Evolutionary conservation across 2,888 invertebrate genomes (phyloP).

Genomic region (Parnassius apollo): DNA sequence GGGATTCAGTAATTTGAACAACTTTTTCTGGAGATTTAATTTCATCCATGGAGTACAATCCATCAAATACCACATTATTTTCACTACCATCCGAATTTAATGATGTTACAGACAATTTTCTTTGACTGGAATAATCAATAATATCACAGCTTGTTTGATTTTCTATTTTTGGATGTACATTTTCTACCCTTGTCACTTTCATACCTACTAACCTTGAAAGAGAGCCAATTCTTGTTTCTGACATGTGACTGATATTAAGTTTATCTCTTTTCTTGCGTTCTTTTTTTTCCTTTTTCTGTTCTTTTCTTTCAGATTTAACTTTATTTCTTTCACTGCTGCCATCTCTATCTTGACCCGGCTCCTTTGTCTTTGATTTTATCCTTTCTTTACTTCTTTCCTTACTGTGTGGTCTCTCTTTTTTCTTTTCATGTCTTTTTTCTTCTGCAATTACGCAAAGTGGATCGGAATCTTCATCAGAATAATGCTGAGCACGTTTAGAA

Average conservation of each 20-base stretch:
- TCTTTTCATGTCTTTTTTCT: conserved; percentile 48
- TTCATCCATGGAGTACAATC: conserved; percentile 62
- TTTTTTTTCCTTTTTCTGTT: conserved; percentile 37
- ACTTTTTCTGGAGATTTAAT: conserved; percentile 49
- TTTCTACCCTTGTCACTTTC: conserved; percentile 45
- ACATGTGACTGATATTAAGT: conserved; percentile 1
- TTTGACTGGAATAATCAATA: conserved; percentile 38
- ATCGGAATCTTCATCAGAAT: conserved; percentile 53
- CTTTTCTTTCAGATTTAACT: conserved; percentile 35
- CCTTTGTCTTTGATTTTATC: conserved; percentile 30
- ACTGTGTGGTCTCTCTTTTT: conserved; percentile 57
- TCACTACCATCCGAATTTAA: conserved; percentile 47
- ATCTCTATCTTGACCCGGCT: conserved; percentile 38
- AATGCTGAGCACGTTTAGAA: conserved; percentile 33
- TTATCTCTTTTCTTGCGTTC: conserved; percentile 38
- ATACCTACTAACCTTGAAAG: conserved; percentile 57
- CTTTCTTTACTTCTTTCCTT: conserved; percentile 49
- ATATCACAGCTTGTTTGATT: conserved; percentile 27
- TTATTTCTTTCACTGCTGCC: conserved; percentile 27
- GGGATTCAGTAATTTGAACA: conserved; percentile 14
- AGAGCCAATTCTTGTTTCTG: conserved; percentile 34
- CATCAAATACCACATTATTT: conserved; percentile 53
- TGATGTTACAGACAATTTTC: conserved; percentile 49
- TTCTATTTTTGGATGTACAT: conserved; percentile 23
- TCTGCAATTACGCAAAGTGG: conserved; percentile 52